Base-by-base conservation (phyloP, 2,797 vertebrate genomes). In the Kryptopterus vitreolus region DNA sequence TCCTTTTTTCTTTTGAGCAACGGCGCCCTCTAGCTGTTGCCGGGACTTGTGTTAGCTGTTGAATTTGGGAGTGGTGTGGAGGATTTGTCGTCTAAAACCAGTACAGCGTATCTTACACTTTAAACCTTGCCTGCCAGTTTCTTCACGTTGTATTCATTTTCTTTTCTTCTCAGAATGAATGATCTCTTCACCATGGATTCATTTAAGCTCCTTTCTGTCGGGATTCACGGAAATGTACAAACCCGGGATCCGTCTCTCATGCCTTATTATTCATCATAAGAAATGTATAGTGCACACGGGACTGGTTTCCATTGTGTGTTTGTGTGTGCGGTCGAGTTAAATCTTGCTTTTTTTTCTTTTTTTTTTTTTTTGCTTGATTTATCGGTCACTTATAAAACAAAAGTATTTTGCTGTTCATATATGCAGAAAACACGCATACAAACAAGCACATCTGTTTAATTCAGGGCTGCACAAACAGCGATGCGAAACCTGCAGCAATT, bases 61-160 rank as follows among this genome's bases (percentile, higher is more conserved):
- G 86, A 91, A 90, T 77, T 83, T 86, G 85, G 86, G 83, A 87
- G 76, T 71, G 78, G 83, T 66, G 83, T 66, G 35, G n/a, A 77
- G 10, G 22, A 43, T 85, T 81, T 79, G 82, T 84, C 16, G 81
- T 84, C 16, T 85, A 87, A n/a, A 58, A 83, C 83, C 85, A 87
- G 85, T 78, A 87, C 79, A 85, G 61, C 31, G 52, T 72, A 35
- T 69, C 29, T 82, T 89, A 84, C 86, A 62, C 65, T 53, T 82
- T 76, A 68, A 72, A 29, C 22, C 59, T 83, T 81, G 15, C 70
- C 72, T 82, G 33, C 82, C 38, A 31, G 29, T 81, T n/a, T 83
- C 35, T 77, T 69, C 71, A 57, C 62, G 66, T 77, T 78, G 57
- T 78, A 81, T 76, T 78, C 73, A 52, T 65, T 83, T 83, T 43